Evolutionary conservation across 1,140 invertebrate genomes (phyloP).

Genomic region (Penaeus chinensis): DNA sequence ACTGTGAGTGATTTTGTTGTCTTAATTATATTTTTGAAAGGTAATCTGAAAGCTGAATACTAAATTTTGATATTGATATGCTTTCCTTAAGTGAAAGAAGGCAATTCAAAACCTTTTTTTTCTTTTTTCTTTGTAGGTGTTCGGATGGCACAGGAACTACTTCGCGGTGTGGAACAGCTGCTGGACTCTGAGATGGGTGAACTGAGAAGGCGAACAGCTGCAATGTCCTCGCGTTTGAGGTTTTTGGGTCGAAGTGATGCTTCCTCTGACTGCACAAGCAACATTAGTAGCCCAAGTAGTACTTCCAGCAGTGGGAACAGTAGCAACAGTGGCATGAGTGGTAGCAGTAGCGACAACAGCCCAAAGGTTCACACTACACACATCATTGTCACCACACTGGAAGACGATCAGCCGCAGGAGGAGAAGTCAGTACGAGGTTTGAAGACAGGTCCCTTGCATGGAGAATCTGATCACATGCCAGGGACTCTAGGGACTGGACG

Average conservation of each 20-base stretch:
- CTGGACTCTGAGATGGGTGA: conserved; percentile 58
- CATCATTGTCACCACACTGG: conserved; percentile 36
- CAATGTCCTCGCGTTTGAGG: conserved; percentile 45
- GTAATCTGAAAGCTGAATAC: neutral
- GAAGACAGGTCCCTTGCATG: neutral
- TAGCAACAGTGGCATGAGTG: conserved; percentile 26
- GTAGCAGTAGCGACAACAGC: conserved; percentile 6
- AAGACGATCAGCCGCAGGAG: conserved; percentile 5
- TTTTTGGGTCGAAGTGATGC: conserved; percentile 49
- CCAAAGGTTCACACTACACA: conserved; percentile 37
- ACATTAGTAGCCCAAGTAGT: conserved; percentile 33
- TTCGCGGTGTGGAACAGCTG: conserved; percentile 56
- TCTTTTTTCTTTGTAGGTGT: conserved; percentile 26
- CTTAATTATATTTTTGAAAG: neutral
- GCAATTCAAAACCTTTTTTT: neutral
- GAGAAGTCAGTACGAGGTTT: neutral
- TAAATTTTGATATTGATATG: too few relatives aligned
- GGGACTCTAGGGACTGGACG: conserved; percentile 7
- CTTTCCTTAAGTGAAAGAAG: too few relatives aligned
- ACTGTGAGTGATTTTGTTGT: neutral
- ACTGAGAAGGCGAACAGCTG: conserved; percentile 45
- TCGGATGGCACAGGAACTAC: conserved; percentile 53
- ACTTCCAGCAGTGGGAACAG: conserved; percentile 16
- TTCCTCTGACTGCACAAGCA: conserved; percentile 26
- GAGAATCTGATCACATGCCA: neutral